phyloP scores from a whole-genome alignment of 2,113 vertebrate species.

The Vidua macroura region DNA sequence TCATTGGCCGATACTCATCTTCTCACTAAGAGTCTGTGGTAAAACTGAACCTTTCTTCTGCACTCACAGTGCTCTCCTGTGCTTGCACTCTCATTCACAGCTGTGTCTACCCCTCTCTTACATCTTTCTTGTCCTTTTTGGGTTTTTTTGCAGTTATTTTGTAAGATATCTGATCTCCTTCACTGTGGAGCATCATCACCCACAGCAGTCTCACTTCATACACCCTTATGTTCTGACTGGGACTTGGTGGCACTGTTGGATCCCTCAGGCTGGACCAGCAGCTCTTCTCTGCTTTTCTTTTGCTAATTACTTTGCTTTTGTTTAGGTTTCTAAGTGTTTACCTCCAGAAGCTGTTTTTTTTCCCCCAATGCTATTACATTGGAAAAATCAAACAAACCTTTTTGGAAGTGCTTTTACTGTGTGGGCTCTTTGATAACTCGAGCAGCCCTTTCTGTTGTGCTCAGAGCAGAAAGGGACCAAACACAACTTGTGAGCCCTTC shows the following conservation, averaged over 20 bases:
- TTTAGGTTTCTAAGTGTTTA: not conserved
- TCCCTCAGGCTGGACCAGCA: not conserved
- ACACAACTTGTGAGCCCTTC: not conserved
- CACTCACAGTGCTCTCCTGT: not conserved
- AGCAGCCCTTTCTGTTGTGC: not conserved
- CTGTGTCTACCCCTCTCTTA: not conserved
- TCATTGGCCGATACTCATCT: not conserved
- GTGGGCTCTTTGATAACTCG: not conserved
- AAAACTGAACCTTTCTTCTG: not conserved
- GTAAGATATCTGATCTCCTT: not conserved
- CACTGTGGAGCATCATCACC: not conserved
- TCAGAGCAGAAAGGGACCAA: not conserved
- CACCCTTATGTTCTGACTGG: not conserved
- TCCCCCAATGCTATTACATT: not conserved
- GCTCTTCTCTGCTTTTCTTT: not conserved
- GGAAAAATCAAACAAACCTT: not conserved
- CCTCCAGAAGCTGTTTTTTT: not conserved
- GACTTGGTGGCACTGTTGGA: fast-evolving
- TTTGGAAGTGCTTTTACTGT: not conserved
- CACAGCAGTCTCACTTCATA: not conserved
- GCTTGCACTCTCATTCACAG: not conserved
- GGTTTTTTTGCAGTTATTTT: not conserved
- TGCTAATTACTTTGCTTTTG: not conserved
- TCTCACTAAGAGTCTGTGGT: not conserved
- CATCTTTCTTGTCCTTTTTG: not conserved